Percentiles rank a stretch among this genome's conserved stretches.
phyloP scores from a whole-genome alignment of 1,140 invertebrate genomes.

The Colletes latitarsis region DNA sequence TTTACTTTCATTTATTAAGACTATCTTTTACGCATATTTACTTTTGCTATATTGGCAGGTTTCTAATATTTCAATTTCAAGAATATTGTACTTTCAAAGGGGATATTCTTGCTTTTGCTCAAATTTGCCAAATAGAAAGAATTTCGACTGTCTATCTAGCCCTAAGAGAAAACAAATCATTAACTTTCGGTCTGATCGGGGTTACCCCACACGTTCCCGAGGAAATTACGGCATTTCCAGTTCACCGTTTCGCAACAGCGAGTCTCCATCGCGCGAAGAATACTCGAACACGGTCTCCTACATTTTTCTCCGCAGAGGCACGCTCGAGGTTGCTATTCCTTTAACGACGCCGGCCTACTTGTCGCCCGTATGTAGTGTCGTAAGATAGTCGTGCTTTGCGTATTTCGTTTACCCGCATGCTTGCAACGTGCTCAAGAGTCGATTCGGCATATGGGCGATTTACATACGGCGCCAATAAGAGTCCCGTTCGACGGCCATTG shows the following conservation, averaged over 20 bases:
- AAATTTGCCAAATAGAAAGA: no score
- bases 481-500: constrained; percentile 55
- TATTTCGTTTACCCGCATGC: constrained; percentile 75
- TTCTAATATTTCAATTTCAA: no score
- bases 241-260: no score
- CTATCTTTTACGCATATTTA: no score
- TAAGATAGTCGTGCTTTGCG: constrained; percentile 75
- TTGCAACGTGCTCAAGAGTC: constrained; percentile 71
- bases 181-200: no score
- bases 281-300: constrained; percentile 31
- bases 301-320: constrained; percentile 35
- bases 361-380: constrained; percentile 76
- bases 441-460: constrained; percentile 79
- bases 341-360: constrained; percentile 76
- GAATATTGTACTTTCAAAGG: no score
- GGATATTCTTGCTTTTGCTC: no score
- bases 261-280: background rate
- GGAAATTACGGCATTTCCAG: background rate
- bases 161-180: no score
- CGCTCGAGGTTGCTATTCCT: constrained; percentile 60
- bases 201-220: no score
- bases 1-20: no score
- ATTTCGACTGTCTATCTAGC: no score
- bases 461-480: constrained; percentile 70
- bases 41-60: no score